Evolutionary conservation across 1,140 invertebrate species (phyloP).

Genomic region (Mylabris phalerata): DNA sequence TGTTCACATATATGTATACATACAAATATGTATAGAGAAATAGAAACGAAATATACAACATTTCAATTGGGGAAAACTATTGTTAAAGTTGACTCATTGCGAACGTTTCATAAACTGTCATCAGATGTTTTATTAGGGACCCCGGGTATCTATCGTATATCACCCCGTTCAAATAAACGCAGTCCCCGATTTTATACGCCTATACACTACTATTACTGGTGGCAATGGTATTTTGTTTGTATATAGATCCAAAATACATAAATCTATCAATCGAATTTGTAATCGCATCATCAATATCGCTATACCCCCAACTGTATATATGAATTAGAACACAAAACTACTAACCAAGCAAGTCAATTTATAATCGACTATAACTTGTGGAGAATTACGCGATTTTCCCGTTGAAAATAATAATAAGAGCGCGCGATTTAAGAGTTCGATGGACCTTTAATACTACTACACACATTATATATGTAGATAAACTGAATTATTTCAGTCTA

Average conservation of each 20-base stretch:
- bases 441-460: too few relatives aligned
- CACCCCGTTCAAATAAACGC: slow-evolving; percentile 19
- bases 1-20: neutral
- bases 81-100: slow-evolving; percentile 22
- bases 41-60: neutral
- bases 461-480: too few relatives aligned
- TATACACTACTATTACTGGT: too few relatives aligned
- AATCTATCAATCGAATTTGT: slow-evolving; percentile 16
- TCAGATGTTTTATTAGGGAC: slow-evolving; percentile 21
- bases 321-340: too few relatives aligned
- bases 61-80: slow-evolving; percentile 17
- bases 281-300: slow-evolving; percentile 2
- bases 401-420: too few relatives aligned
- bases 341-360: too few relatives aligned
- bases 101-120: slow-evolving; percentile 21
- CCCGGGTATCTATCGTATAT: slow-evolving; percentile 24
- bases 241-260: slow-evolving; percentile 2
- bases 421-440: too few relatives aligned
- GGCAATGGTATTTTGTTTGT: too few relatives aligned
- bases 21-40: too few relatives aligned
- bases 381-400: too few relatives aligned
- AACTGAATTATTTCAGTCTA: slow-evolving; percentile 13
- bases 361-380: too few relatives aligned
- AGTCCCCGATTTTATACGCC: neutral
- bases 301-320: too few relatives aligned